A percentile compares a stretch with the other conserved stretches of the same genome.
Conservation (phyloP, 2,888 invertebrate genomes). For the Tyria jacobaeae region DNA sequence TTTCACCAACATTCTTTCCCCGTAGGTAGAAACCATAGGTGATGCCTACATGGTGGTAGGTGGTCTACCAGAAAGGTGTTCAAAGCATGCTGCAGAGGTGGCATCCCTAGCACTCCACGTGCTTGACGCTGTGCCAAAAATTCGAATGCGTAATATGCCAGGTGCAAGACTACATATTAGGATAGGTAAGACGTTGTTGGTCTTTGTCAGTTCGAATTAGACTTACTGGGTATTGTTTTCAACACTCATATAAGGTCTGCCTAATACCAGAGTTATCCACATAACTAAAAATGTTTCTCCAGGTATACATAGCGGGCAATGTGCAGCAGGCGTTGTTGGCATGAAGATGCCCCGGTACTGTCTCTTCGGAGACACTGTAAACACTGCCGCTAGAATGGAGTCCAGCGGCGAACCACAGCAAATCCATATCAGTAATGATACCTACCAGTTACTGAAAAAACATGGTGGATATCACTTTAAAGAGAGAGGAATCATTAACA, state of each 20-base stretch:
- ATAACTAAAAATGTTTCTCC: slow-evolving; percentile 9
- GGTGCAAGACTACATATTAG: slow-evolving; percentile 90
- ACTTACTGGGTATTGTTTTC: no score
- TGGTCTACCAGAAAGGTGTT: slow-evolving; percentile 91
- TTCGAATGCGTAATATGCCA: slow-evolving; percentile 89
- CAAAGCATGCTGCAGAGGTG: slow-evolving; percentile 92
- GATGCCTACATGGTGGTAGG: slow-evolving; percentile 95
- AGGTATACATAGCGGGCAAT: slow-evolving; percentile 88
- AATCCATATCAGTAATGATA: slow-evolving; percentile 92
- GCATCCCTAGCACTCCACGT: slow-evolving; percentile 92
- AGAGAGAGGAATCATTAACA: slow-evolving; percentile 90
- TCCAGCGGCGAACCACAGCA: slow-evolving; percentile 91
- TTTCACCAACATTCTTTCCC: neutral
- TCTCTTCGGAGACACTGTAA: slow-evolving; percentile 94
- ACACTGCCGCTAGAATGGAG: slow-evolving; percentile 94
- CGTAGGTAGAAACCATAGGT: slow-evolving; percentile 92
- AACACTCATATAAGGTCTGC: neutral
- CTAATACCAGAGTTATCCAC: neutral
- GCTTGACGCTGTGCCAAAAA: slow-evolving; percentile 89
- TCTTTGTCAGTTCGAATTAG: no score
- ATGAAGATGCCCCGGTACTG: slow-evolving; percentile 94
- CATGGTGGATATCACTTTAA: slow-evolving; percentile 91
- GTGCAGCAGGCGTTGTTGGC: slow-evolving; percentile 94
- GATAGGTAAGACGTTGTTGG: no score
- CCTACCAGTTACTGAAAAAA: slow-evolving; percentile 88